Conservation (phyloP, 2,888 invertebrate species). For the Trichogramma evanescens region DNA sequence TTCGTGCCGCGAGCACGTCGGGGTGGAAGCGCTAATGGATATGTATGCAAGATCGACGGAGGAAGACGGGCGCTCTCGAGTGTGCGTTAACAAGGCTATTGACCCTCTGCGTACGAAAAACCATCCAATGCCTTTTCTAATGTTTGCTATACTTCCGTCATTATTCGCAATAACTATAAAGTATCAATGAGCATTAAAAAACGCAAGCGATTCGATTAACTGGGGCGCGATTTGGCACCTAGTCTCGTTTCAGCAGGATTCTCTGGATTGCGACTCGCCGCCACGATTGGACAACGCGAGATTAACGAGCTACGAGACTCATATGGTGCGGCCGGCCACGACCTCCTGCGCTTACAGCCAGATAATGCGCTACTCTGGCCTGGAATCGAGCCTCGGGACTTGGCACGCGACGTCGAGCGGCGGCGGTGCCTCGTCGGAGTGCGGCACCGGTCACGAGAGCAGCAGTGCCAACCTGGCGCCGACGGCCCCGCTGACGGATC, state of each 20-base stretch:
- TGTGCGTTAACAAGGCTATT: too few species aligned
- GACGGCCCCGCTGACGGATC: slow-evolving; percentile 35
- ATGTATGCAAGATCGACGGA: too few species aligned
- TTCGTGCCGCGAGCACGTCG: too few species aligned
- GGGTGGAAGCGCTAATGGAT: too few species aligned
- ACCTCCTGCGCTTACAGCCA: slow-evolving; percentile 2
- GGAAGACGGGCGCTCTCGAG: too few species aligned
- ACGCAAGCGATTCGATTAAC: too few species aligned
- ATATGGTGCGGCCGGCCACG: background rate
- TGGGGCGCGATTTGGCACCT: background rate
- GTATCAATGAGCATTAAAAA: too few species aligned
- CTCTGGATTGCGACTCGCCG: slow-evolving; percentile 32
- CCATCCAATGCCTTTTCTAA: too few species aligned
- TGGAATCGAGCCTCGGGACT: background rate
- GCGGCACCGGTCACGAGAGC: background rate
- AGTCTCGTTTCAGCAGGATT: slow-evolving; percentile 44
- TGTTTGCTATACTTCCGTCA: too few species aligned
- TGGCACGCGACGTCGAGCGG: background rate
- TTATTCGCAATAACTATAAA: too few species aligned
- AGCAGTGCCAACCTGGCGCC: background rate
- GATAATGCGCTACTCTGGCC: slow-evolving; percentile 3
- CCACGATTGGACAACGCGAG: slow-evolving; percentile 14
- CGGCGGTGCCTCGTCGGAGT: background rate
- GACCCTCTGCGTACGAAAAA: too few species aligned
- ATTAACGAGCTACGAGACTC: background rate